Evolutionary conservation across 2,888 invertebrate genomes (phyloP).

Genomic region (Apamea anceps): DNA sequence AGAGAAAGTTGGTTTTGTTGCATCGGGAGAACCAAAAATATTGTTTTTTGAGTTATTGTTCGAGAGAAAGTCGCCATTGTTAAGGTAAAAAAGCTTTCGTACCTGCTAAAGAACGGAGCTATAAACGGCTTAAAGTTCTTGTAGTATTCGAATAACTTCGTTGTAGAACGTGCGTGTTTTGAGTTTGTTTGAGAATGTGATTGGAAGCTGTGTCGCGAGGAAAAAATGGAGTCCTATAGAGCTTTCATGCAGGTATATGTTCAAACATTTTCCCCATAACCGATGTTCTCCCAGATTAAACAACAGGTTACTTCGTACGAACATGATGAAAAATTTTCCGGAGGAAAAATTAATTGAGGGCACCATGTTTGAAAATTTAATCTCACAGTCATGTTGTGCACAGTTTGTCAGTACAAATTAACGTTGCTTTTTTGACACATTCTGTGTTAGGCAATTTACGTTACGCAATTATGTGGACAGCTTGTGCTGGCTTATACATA

Average conservation of each 20-base stretch:
- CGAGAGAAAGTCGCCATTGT: slow-evolving; percentile 86
- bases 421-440: slow-evolving; percentile 77
- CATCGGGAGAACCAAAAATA: slow-evolving; percentile 76
- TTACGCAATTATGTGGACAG: slow-evolving; percentile 65
- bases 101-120: slow-evolving; percentile 80
- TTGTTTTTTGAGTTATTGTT: slow-evolving; percentile 83
- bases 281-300: slow-evolving; percentile 76
- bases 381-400: slow-evolving; percentile 81
- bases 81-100: slow-evolving; percentile 82
- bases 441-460: slow-evolving; percentile 79
- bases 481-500: slow-evolving; percentile 53
- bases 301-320: slow-evolving; percentile 70
- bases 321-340: slow-evolving; percentile 81
- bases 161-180: slow-evolving; percentile 82
- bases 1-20: slow-evolving; percentile 85
- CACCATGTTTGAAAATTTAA: slow-evolving; percentile 86
- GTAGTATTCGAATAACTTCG: slow-evolving; percentile 84
- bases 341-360: slow-evolving; percentile 82
- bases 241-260: slow-evolving; percentile 66
- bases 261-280: slow-evolving; percentile 70
- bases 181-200: slow-evolving; percentile 63
- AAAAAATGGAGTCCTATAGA: slow-evolving; percentile 45
- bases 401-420: slow-evolving; percentile 80
- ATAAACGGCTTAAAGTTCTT: slow-evolving; percentile 81
- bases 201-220: slow-evolving; percentile 43